These are phyloP conservation scores for Daubentonia madagascariensis DNA, from an alignment of 2,113 vertebrate species.

Conservation along the genomic window DNA sequence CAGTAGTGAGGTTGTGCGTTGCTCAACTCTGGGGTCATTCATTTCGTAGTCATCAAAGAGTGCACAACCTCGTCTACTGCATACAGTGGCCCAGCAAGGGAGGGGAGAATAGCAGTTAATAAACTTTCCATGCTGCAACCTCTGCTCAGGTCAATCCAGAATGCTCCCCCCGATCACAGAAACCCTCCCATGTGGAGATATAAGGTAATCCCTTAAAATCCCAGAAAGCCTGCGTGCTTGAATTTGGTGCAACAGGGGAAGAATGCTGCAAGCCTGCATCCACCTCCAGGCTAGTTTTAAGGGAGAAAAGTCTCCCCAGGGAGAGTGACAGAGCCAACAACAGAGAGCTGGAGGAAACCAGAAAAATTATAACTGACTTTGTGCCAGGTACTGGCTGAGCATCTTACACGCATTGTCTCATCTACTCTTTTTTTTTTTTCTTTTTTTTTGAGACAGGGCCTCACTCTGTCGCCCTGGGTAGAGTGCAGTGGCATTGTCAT, in stretches of 20 bases:
- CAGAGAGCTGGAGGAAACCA: not conserved
- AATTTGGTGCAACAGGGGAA: not conserved
- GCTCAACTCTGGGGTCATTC: not conserved
- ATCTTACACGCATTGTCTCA: not conserved
- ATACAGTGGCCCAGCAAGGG: not conserved
- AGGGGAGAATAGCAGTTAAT: not conserved
- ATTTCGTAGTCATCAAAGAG: rapidly evolving
- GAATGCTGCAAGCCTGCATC: not conserved
- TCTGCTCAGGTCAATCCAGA: not conserved
- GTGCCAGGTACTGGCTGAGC: not conserved
- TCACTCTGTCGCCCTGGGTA: no score
- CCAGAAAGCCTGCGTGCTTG: not conserved
- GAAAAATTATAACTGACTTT: not conserved
- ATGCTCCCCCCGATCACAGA: not conserved
- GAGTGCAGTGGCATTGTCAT: no score
- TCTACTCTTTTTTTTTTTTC: not conserved
- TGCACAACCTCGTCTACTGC: not conserved
- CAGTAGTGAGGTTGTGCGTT: not conserved
- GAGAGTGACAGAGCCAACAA: not conserved
- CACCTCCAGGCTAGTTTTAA: not conserved
- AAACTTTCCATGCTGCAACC: not conserved
- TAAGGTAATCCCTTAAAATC: not conserved
- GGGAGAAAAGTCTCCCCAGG: not conserved
- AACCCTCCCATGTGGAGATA: not conserved
- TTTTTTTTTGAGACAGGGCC: no score